These are phyloP conservation scores for Shinisaurus crocodilurus DNA, from an alignment of 2,113 vertebrate genomes.

Conservation along the genomic window DNA sequence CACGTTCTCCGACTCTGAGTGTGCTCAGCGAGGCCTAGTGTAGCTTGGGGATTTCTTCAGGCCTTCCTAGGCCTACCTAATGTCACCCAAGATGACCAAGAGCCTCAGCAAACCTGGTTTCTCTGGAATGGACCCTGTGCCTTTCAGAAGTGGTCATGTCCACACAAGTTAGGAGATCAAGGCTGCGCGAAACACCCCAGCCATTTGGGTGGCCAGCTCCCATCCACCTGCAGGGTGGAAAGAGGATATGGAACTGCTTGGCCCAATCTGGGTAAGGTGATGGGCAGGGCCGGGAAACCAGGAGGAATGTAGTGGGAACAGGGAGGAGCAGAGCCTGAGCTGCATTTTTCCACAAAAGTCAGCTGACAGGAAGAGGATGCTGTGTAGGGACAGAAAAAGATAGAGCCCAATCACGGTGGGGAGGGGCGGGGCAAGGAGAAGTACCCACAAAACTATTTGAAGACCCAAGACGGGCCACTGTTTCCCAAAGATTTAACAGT, in stretches of 20 bases:
- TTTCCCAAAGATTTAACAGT: too few relatives aligned
- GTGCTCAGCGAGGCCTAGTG: not conserved
- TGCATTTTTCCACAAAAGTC: too few relatives aligned
- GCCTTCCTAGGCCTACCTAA: not conserved
- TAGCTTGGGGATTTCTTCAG: not conserved
- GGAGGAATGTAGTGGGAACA: not conserved
- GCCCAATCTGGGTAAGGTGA: not conserved
- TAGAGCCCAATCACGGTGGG: not conserved
- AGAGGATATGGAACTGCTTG: not conserved
- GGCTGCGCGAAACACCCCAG: too few relatives aligned
- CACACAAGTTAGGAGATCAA: too few relatives aligned
- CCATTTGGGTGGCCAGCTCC: too few relatives aligned
- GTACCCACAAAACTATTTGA: too few relatives aligned
- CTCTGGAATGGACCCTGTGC: too few relatives aligned
- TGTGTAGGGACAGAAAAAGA: not conserved
- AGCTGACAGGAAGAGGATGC: not conserved
- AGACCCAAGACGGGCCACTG: too few relatives aligned
- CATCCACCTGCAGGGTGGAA: not conserved
- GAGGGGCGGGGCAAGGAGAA: too few relatives aligned
- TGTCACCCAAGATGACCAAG: not conserved
- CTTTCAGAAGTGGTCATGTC: not conserved
- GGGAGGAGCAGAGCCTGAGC: not conserved
- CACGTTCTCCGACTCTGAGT: not conserved
- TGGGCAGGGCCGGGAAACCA: not conserved
- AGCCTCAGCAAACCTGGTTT: not conserved